A percentile compares a stretch with the other conserved stretches of the same genome.
These are phyloP conservation scores for Caerostris extrusa DNA, from an alignment of 1,140 invertebrate species.

Conservation along the genomic window DNA sequence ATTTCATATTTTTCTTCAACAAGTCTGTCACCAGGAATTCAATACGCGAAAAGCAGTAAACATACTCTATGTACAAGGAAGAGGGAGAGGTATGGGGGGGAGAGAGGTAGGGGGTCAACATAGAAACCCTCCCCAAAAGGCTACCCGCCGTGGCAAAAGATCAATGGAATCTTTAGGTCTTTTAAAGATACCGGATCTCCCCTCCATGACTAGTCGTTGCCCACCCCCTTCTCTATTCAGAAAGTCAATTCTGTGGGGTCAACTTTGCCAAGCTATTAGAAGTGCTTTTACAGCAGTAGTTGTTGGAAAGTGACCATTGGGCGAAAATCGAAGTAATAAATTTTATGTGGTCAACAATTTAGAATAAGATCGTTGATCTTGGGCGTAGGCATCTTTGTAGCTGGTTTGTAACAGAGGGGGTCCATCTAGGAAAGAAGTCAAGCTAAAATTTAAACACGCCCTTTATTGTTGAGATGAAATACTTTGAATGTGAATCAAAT, in stretches of 20 bases:
- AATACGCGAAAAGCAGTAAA: not conserved
- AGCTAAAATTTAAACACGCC: not conserved
- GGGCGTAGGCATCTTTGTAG: not conserved
- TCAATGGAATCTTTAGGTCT: not conserved
- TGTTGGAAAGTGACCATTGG: not conserved
- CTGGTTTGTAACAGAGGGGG: not conserved
- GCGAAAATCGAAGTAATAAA: not conserved
- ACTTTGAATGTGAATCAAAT: too few species aligned
- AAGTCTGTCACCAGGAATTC: not conserved
- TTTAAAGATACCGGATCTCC: not conserved
- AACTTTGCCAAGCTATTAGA: too few species aligned
- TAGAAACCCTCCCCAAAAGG: too few species aligned
- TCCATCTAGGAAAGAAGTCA: not conserved
- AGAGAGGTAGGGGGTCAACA: not conserved
- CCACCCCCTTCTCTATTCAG: too few species aligned
- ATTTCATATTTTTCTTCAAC: not conserved
- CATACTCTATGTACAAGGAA: not conserved
- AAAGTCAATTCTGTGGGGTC: too few species aligned
- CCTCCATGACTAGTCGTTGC: not conserved
- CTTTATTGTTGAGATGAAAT: not conserved
- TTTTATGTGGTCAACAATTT: not conserved
- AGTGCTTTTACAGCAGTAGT: too few species aligned
- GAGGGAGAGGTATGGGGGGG: not conserved
- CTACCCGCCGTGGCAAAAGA: not conserved
- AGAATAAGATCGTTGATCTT: not conserved